Evolutionary conservation across 1,140 invertebrate species (phyloP), one percentile per base, ranked within the genome.

Genomic region (Cataglyphis hispanica): DNA sequence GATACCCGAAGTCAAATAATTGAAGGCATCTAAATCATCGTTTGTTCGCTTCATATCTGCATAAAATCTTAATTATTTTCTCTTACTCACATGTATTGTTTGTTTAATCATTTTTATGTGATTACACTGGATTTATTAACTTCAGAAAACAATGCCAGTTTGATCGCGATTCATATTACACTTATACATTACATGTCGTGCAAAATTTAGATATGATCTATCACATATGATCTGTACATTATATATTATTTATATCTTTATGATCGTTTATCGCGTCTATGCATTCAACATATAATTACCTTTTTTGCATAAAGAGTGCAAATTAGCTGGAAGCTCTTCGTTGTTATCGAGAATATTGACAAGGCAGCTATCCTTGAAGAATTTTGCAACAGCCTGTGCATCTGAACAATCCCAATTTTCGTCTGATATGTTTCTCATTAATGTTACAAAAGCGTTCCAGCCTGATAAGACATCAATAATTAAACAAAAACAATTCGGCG

Each of bases 1-100:
- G 27, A 95, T 95, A 22, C 96, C 97, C 91, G 97, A 97, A n/a
- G 97, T 96, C 10, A 99, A 95, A 92, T 98, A 98, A 86, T 97
- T 95, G 72, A 99, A 96, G 3, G 98, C 97, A 27, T 66, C 88
- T 3, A 97, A 96, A 86, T 95, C 93, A 22, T 75, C 84, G 27
- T 22, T 85, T 78, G 34, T 43, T 72, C 34, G 19, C 4, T 43
- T 37, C 69, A 63, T 25, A 74, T 46, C 67, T 46, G 67, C 19
- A 25, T 61, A 34, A 43, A 6, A 2, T 56, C 53, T 70, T 37
- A 22, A 80, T 80, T 64, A 80, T 19, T 69, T n/a, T 1, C 22
- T 50, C n/a, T 80, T 31, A 19, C 11, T 31, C n/a, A 19, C 25
- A 10, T 63, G 7, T 61, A 1, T 58, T 16, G 13, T 46, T 13